Evolutionary conservation across 1,140 invertebrate genomes (phyloP).

Genomic region (Drosophila gunungcola): DNA sequence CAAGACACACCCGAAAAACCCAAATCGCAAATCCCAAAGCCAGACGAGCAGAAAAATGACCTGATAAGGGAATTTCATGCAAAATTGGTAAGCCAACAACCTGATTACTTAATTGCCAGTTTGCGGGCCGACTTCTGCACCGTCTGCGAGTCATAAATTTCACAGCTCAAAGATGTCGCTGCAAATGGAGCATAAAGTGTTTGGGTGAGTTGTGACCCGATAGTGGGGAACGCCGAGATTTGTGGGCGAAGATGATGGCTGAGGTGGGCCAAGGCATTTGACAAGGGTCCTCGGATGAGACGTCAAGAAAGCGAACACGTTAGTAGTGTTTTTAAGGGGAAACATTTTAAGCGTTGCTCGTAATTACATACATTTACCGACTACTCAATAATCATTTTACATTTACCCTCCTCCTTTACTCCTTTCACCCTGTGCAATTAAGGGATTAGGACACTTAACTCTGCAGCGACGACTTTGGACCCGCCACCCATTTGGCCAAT

Average conservation of each 20-base stretch:
- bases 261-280: conserved; percentile 25
- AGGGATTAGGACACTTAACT: conserved; percentile 8
- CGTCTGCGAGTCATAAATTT: conserved; percentile 50
- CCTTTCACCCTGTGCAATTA: conserved; percentile 9
- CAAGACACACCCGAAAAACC: conserved; percentile 14
- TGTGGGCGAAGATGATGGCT: conserved; percentile 15
- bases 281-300: conserved; percentile 30
- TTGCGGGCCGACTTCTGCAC: conserved; percentile 21
- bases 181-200: conserved; percentile 58
- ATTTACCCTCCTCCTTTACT: neutral
- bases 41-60: conserved; percentile 61
- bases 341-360: neutral
- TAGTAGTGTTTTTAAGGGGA: conserved; percentile 11
- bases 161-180: conserved; percentile 61
- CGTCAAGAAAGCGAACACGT: conserved; percentile 11
- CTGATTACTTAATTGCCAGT: conserved; percentile 79
- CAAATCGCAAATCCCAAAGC: conserved; percentile 5
- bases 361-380: conserved; percentile 8
- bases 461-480: conserved; percentile 4
- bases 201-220: conserved; percentile 38
- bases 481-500: conserved; percentile 18
- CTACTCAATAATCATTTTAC: conserved; percentile 15
- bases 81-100: conserved; percentile 83
- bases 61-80: conserved; percentile 80
- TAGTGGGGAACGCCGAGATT: conserved; percentile 27